Percentiles rank a stretch among this genome's conserved stretches.
phyloP scores from a whole-genome alignment of 2,113 vertebrate species.

The Dicerorhinus sumatrensis region DNA sequence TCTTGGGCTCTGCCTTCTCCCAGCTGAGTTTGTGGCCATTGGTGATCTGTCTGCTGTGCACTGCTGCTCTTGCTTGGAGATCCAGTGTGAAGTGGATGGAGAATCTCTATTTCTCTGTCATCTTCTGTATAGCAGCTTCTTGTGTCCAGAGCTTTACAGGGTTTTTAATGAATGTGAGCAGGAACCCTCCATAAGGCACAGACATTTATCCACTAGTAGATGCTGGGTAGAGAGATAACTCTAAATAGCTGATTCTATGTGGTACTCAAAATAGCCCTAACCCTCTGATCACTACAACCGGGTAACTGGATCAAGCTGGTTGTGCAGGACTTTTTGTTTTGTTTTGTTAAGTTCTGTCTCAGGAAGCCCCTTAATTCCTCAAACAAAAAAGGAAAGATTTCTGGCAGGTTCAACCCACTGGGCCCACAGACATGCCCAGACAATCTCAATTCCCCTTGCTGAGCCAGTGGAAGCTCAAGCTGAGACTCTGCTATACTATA shows the following conservation, averaged over 20 bases:
- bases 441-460: conserved; percentile 1
- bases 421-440: neutral
- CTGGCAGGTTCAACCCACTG: neutral
- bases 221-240: neutral
- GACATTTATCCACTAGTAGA: neutral
- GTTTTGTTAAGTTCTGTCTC: conserved; percentile 3
- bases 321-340: neutral
- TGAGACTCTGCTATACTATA: neutral
- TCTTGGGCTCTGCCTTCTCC: neutral
- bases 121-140: neutral
- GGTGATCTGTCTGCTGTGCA: neutral
- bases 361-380: neutral
- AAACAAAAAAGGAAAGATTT: neutral
- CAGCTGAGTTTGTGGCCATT: neutral
- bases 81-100: neutral
- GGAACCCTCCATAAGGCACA: neutral
- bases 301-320: neutral
- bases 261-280: neutral
- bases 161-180: neutral
- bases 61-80: neutral
- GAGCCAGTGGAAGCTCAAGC: neutral
- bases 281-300: neutral
- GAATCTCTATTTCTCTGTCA: neutral
- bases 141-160: neutral
- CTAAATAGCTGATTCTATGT: neutral